Percentiles rank a stretch among this genome's conserved stretches.
Evolutionary conservation across 2,888 invertebrate genomes (phyloP).

Genomic region (Micoletzkya japonica): DNA sequence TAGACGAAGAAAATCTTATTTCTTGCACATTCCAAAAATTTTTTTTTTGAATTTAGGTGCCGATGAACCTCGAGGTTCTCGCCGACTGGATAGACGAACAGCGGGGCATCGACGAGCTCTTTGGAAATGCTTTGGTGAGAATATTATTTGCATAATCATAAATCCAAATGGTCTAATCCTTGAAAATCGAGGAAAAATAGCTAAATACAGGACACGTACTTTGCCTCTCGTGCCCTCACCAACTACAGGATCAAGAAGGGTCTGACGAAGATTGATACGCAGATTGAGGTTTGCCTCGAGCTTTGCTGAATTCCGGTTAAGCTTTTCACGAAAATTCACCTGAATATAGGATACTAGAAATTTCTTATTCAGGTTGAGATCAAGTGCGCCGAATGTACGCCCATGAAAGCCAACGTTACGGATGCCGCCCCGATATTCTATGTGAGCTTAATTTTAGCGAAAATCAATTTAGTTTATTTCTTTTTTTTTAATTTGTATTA

Average conservation of each 20-base stretch:
- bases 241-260: slow-evolving; percentile 38
- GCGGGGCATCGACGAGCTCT: slow-evolving; percentile 46
- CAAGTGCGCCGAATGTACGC: slow-evolving; percentile 34
- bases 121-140: slow-evolving; percentile 49
- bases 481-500: no score
- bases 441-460: slow-evolving; percentile 31
- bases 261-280: neutral
- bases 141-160: neutral
- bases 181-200: no score
- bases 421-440: slow-evolving; percentile 40
- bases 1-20: neutral
- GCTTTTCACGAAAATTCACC: neutral
- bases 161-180: neutral
- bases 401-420: slow-evolving; percentile 37
- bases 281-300: neutral
- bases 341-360: neutral
- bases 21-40: neutral
- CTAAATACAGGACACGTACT: slow-evolving; percentile 51
- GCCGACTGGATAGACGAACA: slow-evolving; percentile 61
- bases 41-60: slow-evolving; percentile 10
- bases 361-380: slow-evolving; percentile 33
- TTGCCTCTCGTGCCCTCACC: slow-evolving; percentile 52
- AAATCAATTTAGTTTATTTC: no score
- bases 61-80: slow-evolving; percentile 53
- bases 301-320: no score